Conservation (phyloP, 2,888 invertebrate species). For the Serrognathus titanus region DNA sequence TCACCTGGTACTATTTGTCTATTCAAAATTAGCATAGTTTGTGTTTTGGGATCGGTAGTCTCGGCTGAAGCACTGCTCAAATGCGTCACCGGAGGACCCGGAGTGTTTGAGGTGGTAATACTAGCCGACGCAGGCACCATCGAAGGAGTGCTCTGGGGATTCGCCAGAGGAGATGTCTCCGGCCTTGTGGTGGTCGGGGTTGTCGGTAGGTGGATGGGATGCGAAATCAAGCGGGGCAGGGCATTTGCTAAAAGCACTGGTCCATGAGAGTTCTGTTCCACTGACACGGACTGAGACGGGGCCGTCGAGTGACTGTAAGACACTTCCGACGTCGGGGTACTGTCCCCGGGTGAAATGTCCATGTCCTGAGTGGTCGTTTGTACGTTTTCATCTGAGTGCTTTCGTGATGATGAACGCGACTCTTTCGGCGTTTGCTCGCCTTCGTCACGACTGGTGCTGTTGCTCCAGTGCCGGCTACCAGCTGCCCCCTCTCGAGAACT, state of each 20-base stretch:
- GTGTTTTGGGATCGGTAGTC: slow-evolving; percentile 31
- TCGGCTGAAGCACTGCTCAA: slow-evolving; percentile 12
- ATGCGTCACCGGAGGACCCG: slow-evolving; percentile 36
- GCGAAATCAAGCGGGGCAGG: slow-evolving; percentile 61
- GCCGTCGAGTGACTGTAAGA: slow-evolving; percentile 54
- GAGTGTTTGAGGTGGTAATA: slow-evolving; percentile 49
- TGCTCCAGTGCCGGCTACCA: slow-evolving; percentile 42
- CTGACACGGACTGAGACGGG: slow-evolving; percentile 13
- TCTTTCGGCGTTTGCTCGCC: slow-evolving; percentile 25
- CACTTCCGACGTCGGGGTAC: slow-evolving; percentile 82
- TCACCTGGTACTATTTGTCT: slow-evolving; percentile 30
- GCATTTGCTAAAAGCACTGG: slow-evolving; percentile 66
- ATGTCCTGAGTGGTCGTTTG: slow-evolving; percentile 66
- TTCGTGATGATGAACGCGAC: slow-evolving; percentile 40
- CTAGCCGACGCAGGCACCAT: slow-evolving; percentile 44
- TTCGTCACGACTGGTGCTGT: slow-evolving; percentile 24
- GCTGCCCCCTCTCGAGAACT: slow-evolving; percentile 33
- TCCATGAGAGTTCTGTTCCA: slow-evolving; percentile 40
- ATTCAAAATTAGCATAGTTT: slow-evolving; percentile 25
- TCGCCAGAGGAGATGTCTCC: slow-evolving; percentile 36
- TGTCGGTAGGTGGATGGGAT: slow-evolving; percentile 46
- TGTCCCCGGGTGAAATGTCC: slow-evolving; percentile 91
- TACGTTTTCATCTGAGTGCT: slow-evolving; percentile 32
- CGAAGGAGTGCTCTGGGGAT: slow-evolving; percentile 28
- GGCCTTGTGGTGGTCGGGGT: slow-evolving; percentile 41